phyloP scores from a whole-genome alignment of 1,140 invertebrate genomes.

The Hyposmocoma kahamanoa region DNA sequence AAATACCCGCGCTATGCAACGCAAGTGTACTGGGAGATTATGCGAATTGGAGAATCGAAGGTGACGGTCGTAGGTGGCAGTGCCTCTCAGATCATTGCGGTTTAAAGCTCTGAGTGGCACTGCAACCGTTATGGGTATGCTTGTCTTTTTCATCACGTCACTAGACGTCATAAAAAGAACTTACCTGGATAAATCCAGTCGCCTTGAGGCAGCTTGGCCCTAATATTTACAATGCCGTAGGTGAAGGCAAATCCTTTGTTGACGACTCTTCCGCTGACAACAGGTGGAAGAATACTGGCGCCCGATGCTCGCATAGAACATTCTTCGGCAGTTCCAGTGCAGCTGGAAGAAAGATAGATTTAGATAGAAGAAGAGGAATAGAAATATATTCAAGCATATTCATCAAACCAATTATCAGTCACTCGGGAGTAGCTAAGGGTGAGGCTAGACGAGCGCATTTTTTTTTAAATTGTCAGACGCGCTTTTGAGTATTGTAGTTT shows the following conservation, averaged over 20 bases:
- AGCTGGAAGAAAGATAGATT: constrained; percentile 22
- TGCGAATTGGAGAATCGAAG: no score
- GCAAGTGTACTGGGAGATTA: no score
- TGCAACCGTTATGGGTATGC: no score
- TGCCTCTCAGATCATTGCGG: no score
- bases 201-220: constrained; percentile 79
- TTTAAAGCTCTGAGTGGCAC: no score
- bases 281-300: constrained; percentile 40
- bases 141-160: no score
- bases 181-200: constrained; percentile 87
- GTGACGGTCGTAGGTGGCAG: no score
- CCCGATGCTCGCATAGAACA: constrained; percentile 32
- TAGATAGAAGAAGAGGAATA: no score
- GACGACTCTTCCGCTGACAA: constrained; percentile 54
- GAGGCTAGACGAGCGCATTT: neutral
- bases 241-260: constrained; percentile 74
- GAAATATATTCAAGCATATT: neutral
- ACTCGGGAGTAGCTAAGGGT: neutral
- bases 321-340: constrained; percentile 29
- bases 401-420: neutral
- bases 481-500: no score
- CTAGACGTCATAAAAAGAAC: no score
- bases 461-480: no score
- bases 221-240: constrained; percentile 78
- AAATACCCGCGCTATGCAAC: no score